Evolutionary conservation across 2,113 vertebrate species (phyloP), one percentile per base, ranked within the genome.

Genomic region (Muntiacus muntjak): DNA sequence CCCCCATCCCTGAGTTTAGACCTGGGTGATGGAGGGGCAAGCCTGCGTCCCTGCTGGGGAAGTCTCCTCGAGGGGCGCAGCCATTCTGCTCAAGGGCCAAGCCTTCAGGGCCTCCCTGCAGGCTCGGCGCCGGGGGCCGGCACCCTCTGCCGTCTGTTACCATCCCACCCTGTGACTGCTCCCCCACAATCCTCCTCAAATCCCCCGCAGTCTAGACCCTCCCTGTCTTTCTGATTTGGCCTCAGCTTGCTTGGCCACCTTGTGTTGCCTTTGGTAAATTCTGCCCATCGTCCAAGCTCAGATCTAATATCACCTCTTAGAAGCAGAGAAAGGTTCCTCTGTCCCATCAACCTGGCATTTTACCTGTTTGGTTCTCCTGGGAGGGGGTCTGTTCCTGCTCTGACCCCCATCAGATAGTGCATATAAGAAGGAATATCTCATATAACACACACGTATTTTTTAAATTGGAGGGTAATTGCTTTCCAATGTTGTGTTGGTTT

Each of bases 91-190:
- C 12, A 1, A 21, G 40, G 57, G 33, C 6, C 3, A 4, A 82
- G 11, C 10, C 16, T 52, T 33, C 17, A 54, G 30, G 7, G 7
- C 1, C 3, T 28, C 25, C 67, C 43, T 21, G 7, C 19, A 28
- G 28, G 57, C 76, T 86, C 2, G 19, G 82, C 2, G 1, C 67
- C 0, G 64, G 67, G 67, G 19, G 19, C 2, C 0, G 0, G 19
- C 67, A 23, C 67, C 67, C n/a, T 71, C 12, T 40, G n/a, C 67
- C 1, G 0, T 40, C 67, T 40, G 67, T 71, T 40, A 40, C 67
- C n/a, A 23, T 40, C 67, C n/a, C 23, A n/a, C 67, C 67, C 23
- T 40, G n/a, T 23, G 19, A 23, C 67, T 71, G 67, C 67, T 71
- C 67, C 9, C 9, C 4, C 10, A 36, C 0, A 1, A 23, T 23